Conservation (phyloP, 23 tunicate species). For the Clavelina lepadiformis region DNA sequence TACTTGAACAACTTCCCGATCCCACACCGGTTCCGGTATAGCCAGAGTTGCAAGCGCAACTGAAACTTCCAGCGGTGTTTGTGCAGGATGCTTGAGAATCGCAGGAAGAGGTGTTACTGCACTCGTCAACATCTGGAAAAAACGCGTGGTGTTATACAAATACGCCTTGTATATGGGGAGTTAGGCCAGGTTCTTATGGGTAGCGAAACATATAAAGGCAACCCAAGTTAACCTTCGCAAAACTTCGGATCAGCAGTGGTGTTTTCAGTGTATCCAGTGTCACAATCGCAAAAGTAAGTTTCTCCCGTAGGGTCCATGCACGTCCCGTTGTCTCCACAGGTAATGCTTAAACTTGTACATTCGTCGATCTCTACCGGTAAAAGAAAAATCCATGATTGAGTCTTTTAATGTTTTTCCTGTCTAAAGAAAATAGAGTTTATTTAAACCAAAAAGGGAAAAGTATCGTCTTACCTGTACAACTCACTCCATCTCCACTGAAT, state of each 20-base stretch:
- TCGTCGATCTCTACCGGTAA: conserved; percentile 25
- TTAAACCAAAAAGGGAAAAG: background rate
- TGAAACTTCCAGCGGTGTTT: conserved; percentile 25
- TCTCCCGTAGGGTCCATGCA: conserved; percentile 13
- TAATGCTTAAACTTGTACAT: conserved; percentile 7
- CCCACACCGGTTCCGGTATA: conserved; percentile 21
- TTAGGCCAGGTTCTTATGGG: background rate
- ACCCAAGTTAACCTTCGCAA: conserved; percentile 15
- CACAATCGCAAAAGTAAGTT: conserved; percentile 18
- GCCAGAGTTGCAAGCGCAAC: conserved; percentile 26
- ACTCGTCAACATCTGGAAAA: conserved; percentile 31
- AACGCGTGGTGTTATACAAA: background rate
- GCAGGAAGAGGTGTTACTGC: conserved; percentile 8
- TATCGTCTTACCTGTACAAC: conserved; percentile 19
- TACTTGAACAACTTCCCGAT: background rate
- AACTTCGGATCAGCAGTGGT: conserved; percentile 13
- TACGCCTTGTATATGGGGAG: no score
- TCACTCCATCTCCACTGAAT: conserved; percentile 19
- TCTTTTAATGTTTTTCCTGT: background rate
- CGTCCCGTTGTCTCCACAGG: conserved; percentile 23
- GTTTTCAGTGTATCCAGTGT: conserved; percentile 19
- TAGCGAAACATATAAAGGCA: background rate
- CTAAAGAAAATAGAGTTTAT: background rate
- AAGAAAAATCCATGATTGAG: background rate
- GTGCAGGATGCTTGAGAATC: conserved; percentile 30